Evolutionary conservation across 1,140 invertebrate species (phyloP).

Genomic region (Macrostomum lignano): DNA sequence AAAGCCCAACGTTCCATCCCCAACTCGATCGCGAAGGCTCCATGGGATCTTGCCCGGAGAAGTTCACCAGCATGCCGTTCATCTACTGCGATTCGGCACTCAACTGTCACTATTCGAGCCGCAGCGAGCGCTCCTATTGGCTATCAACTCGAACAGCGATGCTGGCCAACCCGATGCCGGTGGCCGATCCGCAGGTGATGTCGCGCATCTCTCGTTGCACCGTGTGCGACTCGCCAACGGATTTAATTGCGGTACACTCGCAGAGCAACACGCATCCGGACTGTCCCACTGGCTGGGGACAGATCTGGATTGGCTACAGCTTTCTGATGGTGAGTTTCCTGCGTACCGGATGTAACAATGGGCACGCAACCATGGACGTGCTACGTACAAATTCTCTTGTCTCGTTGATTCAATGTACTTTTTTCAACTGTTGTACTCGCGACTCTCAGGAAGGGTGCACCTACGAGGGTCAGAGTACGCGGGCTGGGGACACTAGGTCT

Average conservation of each 20-base stretch:
- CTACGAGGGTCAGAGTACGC: too few species aligned
- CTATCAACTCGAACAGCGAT: conserved; percentile 61
- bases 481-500: too few species aligned
- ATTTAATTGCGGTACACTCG: conserved; percentile 68
- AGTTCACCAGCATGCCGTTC: conserved; percentile 90
- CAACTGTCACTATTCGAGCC: conserved; percentile 76
- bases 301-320: conserved; percentile 81
- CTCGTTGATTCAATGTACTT: too few species aligned
- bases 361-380: too few species aligned
- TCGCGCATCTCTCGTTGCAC: conserved; percentile 38
- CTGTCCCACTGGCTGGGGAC: conserved; percentile 63
- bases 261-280: conserved; percentile 49
- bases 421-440: too few species aligned
- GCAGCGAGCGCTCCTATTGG: conserved; percentile 89
- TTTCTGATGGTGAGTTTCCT: conserved; percentile 71
- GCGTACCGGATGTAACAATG: too few species aligned
- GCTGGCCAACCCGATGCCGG: conserved; percentile 33
- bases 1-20: too few species aligned
- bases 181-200: conserved; percentile 9
- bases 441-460: too few species aligned
- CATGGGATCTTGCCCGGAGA: conserved; percentile 49
- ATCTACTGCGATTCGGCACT: conserved; percentile 79
- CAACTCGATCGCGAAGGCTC: too few species aligned
- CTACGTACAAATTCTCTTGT: too few species aligned
- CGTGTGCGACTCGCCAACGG: conserved; percentile 61